Evolutionary conservation across 2,888 invertebrate genomes (phyloP).

Genomic region (Cheilosia pagana): DNA sequence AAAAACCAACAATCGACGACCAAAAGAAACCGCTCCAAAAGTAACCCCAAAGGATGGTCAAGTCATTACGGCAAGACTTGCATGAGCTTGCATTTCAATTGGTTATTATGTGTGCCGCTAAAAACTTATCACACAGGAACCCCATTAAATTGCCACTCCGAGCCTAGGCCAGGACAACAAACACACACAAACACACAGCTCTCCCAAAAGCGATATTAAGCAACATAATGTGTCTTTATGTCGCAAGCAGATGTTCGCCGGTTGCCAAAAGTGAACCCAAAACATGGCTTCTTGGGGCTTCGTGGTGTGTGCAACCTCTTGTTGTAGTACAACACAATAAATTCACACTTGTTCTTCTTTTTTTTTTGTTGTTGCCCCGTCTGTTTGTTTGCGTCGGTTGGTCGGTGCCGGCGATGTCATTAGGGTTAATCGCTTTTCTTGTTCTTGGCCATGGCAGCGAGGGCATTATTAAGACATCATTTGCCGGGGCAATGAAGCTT

Average conservation of each 20-base stretch:
- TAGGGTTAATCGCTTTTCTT: slow-evolving; percentile 74
- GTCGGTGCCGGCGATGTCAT: slow-evolving; percentile 61
- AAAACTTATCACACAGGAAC: slow-evolving; percentile 41
- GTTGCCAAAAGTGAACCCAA: slow-evolving; percentile 60
- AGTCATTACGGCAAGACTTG: slow-evolving; percentile 51
- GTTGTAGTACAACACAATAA: slow-evolving; percentile 58
- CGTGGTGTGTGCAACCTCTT: slow-evolving; percentile 26
- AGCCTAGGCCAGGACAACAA: slow-evolving; percentile 24
- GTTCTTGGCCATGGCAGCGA: slow-evolving; percentile 38
- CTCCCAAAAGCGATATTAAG: slow-evolving; percentile 54
- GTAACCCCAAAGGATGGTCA: slow-evolving; percentile 15
- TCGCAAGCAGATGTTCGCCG: slow-evolving; percentile 62
- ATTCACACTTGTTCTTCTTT: slow-evolving; percentile 46
- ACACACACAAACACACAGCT: neutral
- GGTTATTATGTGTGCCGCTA: slow-evolving; percentile 12
- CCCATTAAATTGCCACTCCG: slow-evolving; percentile 44
- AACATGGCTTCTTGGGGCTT: slow-evolving; percentile 36
- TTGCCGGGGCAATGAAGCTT: slow-evolving; percentile 60
- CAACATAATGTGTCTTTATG: slow-evolving; percentile 66
- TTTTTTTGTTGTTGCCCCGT: slow-evolving; percentile 5
- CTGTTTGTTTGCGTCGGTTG: neutral
- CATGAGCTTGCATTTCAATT: slow-evolving; percentile 63
- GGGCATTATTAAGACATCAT: slow-evolving; percentile 71
- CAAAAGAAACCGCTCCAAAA: slow-evolving; percentile 2
- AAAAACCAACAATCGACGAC: slow-evolving; percentile 5